Percentiles rank a stretch among this genome's conserved stretches.
These are phyloP conservation scores for Cryptomyrus ogoouensis DNA, from an alignment of 2,113 vertebrate species.

Conservation along the genomic window DNA sequence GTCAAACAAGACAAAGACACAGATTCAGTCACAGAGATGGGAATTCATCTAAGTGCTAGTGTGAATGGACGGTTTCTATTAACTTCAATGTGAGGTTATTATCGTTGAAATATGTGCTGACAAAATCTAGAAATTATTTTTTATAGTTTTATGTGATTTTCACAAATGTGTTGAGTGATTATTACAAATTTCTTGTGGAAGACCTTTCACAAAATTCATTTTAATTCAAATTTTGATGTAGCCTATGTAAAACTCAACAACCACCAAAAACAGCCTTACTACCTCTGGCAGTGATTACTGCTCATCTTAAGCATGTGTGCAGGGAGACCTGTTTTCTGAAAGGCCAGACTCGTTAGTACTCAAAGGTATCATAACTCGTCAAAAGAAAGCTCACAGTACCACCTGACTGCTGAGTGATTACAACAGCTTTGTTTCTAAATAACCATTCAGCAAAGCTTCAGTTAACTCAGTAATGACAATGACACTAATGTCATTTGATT, in stretches of 20 bases:
- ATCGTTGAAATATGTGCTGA: too few species aligned
- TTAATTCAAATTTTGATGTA: not conserved
- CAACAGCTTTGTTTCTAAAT: not conserved
- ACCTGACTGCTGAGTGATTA: not conserved
- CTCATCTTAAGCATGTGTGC: not conserved
- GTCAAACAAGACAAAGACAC: not conserved
- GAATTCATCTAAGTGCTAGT: not conserved
- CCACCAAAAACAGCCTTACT: not conserved
- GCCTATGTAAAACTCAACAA: not conserved
- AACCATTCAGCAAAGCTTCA: not conserved
- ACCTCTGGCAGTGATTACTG: not conserved
- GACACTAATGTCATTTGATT: not conserved
- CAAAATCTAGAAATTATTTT: not conserved
- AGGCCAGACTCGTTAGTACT: not conserved
- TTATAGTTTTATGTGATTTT: not conserved
- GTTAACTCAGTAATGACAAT: not conserved
- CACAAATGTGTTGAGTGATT: not conserved
- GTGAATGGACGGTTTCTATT: not conserved
- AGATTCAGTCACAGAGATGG: not conserved
- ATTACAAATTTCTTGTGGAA: not conserved
- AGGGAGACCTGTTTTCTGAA: not conserved
- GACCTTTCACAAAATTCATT: not conserved
- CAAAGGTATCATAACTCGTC: not conserved
- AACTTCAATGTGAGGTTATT: not conserved
- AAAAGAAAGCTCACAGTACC: not conserved